Conservation (phyloP, 1,140 invertebrate species). For the Drosophila novamexicana region DNA sequence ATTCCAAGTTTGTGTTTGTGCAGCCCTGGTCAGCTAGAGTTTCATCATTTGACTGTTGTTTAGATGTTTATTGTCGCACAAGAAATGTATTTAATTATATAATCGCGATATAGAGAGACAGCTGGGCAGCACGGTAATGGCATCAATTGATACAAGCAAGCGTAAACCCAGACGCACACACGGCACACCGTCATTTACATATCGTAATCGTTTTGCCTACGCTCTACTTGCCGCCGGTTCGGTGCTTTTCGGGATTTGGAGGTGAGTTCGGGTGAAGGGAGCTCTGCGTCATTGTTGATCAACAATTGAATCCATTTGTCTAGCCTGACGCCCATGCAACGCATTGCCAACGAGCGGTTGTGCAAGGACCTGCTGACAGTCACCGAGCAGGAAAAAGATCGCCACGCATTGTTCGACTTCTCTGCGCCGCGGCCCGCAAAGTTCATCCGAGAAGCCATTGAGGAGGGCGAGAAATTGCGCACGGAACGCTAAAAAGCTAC, state of each 20-base stretch:
- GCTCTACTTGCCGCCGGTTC: slow-evolving; percentile 61
- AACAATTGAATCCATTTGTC: neutral
- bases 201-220: slow-evolving; percentile 76
- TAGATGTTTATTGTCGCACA: slow-evolving; percentile 13
- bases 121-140: slow-evolving; percentile 63
- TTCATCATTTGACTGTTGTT: slow-evolving; percentile 23
- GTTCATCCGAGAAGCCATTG: slow-evolving; percentile 61
- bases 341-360: slow-evolving; percentile 61
- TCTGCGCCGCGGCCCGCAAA: slow-evolving; percentile 44
- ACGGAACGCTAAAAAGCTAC: slow-evolving; percentile 46
- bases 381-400: slow-evolving; percentile 63
- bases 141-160: slow-evolving; percentile 65
- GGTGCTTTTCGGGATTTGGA: slow-evolving; percentile 60
- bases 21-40: slow-evolving; percentile 28
- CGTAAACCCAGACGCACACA: slow-evolving; percentile 78
- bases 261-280: slow-evolving; percentile 36
- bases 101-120: slow-evolving; percentile 22
- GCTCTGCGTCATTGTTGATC: neutral
- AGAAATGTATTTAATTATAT: slow-evolving; percentile 76
- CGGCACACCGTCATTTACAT: slow-evolving; percentile 75
- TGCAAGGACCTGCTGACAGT: slow-evolving; percentile 16
- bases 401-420: slow-evolving; percentile 61
- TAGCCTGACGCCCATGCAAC: slow-evolving; percentile 67
- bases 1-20: slow-evolving; percentile 2
- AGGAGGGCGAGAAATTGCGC: slow-evolving; percentile 54